Evolutionary conservation across 2,797 vertebrate species (phyloP).

Genomic region (Meda fulgida): DNA sequence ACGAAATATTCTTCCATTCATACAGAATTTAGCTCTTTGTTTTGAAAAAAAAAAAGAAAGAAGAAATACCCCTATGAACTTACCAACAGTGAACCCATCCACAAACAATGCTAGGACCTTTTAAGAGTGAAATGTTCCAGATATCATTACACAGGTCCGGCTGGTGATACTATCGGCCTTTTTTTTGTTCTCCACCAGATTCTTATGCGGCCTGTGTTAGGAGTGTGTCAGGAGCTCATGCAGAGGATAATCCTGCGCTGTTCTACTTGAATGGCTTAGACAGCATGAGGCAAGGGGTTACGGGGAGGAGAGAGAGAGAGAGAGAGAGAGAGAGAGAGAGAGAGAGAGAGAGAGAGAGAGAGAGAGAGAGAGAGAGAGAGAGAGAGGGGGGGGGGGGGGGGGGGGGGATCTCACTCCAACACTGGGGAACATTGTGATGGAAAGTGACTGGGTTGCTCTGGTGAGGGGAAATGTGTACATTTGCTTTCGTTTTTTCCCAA

Average conservation of each 20-base stretch:
- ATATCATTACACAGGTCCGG: neutral
- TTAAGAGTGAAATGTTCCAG: slow-evolving; percentile 11
- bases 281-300: slow-evolving; percentile 64
- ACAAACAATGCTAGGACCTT: slow-evolving; percentile 12
- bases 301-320: slow-evolving; percentile 13
- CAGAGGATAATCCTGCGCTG: slow-evolving; percentile 80
- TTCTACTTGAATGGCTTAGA: slow-evolving; percentile 79
- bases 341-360: neutral
- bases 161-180: neutral
- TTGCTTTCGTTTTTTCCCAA: neutral
- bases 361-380: too few relatives aligned
- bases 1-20: neutral
- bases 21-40: neutral
- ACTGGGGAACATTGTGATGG: slow-evolving; percentile 26
- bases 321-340: neutral
- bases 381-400: neutral
- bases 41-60: neutral
- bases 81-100: slow-evolving; percentile 54
- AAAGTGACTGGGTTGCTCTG: slow-evolving; percentile 12
- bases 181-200: neutral
- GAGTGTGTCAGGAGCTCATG: slow-evolving; percentile 65
- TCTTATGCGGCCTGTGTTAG: neutral
- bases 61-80: slow-evolving; percentile 22
- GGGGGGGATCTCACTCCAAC: slow-evolving; percentile 2
- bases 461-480: neutral